Base-by-base conservation (phyloP, 2,888 invertebrate species). In the Drosophila nr. perissopoda region DNA sequence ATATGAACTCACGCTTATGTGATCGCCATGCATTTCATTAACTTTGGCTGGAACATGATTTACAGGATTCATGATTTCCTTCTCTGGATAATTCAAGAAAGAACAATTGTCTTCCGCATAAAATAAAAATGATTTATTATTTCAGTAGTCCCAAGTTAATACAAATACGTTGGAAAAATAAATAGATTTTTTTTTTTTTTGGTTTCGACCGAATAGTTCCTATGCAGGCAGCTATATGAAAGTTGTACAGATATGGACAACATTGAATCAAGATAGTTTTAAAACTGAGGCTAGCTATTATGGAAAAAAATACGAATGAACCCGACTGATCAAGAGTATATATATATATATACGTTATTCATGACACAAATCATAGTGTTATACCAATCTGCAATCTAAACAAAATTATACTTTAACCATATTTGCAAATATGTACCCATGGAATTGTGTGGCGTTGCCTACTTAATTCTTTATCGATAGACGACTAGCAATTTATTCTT, bases 1-100 rank as follows among this genome's bases (percentile, higher is more conserved):
- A 7, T 27, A 7, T 18, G n/a, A 54, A 27, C 7, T n/a, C 34
- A 38, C 27, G 38, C 40, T 29, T 29, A 56, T 56, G 56, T 56
- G 56, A 56, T 56, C 29, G 38, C 56, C 53, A 54, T 36, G 34
- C 34, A 54, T 49, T 49, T 49, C 10, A 49, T 49, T 18, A 29
- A 10, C 18, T 49, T 49, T 49, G 46, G 46, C 25, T 25, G 16
- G 16, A 46, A 46, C 46, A 25, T 46, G 21, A 46, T 46, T 16
- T 16, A 21, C 46, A 46, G 13, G 46, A 46, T 46, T 21, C 16
- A 21, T 27, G 4, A 49, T 18, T 27, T 27, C 10, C 18, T 27
- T 18, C 27, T 49, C 2, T 49, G 49, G 18, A 49, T 27, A 49
- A 49, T 25, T 18, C 18, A 27, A 18, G 27, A 48, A 49, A 18